Conservation (phyloP, 2,797 vertebrate species). For the Myiothlypis coronata region DNA sequence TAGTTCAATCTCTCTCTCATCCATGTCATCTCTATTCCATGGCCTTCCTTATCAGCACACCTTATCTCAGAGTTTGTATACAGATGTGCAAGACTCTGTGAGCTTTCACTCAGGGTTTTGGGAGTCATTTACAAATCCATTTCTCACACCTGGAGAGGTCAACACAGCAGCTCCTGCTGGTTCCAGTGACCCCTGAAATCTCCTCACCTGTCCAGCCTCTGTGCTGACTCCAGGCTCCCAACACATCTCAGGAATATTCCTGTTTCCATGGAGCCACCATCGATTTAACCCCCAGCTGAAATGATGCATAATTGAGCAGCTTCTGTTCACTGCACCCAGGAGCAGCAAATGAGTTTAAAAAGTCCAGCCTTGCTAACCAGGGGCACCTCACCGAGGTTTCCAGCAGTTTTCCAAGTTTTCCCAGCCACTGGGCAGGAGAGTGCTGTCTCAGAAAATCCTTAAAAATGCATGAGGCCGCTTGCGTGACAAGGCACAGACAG, state of each 20-base stretch:
- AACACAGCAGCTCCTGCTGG: neutral
- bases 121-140: neutral
- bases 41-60: neutral
- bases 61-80: neutral
- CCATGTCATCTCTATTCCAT: neutral
- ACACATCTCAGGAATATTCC: neutral
- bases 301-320: neutral
- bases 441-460: slow-evolving; percentile 9
- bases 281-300: neutral
- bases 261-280: neutral
- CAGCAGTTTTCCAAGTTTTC: neutral
- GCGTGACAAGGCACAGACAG: neutral
- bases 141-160: neutral
- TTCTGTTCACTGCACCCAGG: neutral
- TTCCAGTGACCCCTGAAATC: neutral
- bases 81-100: neutral
- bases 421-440: slow-evolving; percentile 4
- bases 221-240: neutral
- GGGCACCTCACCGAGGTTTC: neutral
- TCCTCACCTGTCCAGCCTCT: neutral
- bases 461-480: slow-evolving; percentile 70
- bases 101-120: neutral
- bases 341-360: neutral
- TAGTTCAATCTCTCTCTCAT: neutral
- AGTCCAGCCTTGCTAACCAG: neutral